Evolutionary conservation across 1,140 invertebrate genomes (phyloP).

Genomic region (Bursaphelenchus mucronatus): DNA sequence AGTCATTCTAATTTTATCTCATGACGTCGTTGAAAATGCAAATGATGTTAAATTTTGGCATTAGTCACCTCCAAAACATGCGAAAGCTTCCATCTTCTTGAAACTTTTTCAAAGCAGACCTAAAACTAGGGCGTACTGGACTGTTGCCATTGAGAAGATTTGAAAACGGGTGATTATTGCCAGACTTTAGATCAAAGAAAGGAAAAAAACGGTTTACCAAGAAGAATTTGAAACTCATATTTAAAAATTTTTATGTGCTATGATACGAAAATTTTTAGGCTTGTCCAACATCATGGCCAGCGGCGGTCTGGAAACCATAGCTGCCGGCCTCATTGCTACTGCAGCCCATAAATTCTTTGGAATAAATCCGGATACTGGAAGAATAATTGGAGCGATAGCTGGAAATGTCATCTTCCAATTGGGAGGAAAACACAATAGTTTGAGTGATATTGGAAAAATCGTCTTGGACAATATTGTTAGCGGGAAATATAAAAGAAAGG

Average conservation of each 20-base stretch:
- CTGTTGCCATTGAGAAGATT: too few species aligned
- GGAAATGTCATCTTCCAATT: constrained; percentile 46
- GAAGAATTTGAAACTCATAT: not conserved
- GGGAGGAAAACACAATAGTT: constrained; percentile 47
- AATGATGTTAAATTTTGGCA: too few species aligned
- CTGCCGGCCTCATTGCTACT: constrained; percentile 30
- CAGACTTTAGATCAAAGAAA: constrained; percentile 19
- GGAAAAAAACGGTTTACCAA: not conserved
- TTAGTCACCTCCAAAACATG: too few species aligned
- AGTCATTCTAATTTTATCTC: too few species aligned
- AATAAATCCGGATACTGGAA: constrained; percentile 44
- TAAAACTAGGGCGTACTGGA: too few species aligned
- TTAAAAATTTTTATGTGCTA: constrained; percentile 6
- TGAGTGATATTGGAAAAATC: constrained; percentile 51
- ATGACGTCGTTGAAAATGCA: too few species aligned
- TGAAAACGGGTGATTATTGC: not conserved
- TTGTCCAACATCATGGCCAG: constrained; percentile 41
- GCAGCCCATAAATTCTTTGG: constrained; percentile 41
- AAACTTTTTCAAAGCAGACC: too few species aligned
- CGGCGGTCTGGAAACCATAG: constrained; percentile 40
- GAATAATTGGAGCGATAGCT: constrained; percentile 52
- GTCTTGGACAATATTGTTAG: constrained; percentile 53
- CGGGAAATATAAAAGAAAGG: constrained; percentile 51
- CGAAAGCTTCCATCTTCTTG: too few species aligned
- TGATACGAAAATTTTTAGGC: constrained; percentile 17